Base-by-base conservation (phyloP, 2,888 invertebrate species). In the Scelioninae gen. 2 region DNA sequence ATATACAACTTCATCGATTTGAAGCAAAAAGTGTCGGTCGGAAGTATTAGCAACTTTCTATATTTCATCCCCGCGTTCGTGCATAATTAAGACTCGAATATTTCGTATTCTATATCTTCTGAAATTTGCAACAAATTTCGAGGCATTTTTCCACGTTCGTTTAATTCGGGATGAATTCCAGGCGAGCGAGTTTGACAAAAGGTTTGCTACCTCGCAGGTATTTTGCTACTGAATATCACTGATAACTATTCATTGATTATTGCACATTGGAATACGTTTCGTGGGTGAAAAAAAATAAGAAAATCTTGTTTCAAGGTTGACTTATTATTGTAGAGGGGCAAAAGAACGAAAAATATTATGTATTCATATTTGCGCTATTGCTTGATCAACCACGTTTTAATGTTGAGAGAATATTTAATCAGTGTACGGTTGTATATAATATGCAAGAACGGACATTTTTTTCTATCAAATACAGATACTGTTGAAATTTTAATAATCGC, bases 1-100 rank as follows among this genome's bases (percentile, higher is more conserved):
- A n/a, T n/a, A n/a, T n/a, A n/a, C n/a, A n/a, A n/a, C n/a, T 57
- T 53, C 43, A 64, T 70, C 57, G 50, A 53, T 70, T 57, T 31
- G 25, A 35, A 25, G 31, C 19, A 57, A 50, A 68, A 64, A 43
- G 35, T 63, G 50, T 63, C 35, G 35, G 50, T 4, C n/a, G 28
- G 39, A 53, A 58, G 64, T 58, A 70, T 64, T 57, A 50, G 57
- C 50, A 55, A 63, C 55, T 61, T 60, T 39, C n/a, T 53, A 35
- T 63, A 52, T 63, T 22, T 35, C 18, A 7, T 28, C 35, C 18
- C 6, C 28, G 37, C 15, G 18, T 65, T 50, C 50, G 41, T 41
- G 67, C 50, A 50, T 67, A 65, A 65, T 65, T 65, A 65, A 57
- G 65, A 19, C 55, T 16, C 55, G 19, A 39, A n/a, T 46, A 48